A percentile compares a stretch with the other conserved stretches of the same genome.
Evolutionary conservation across 1,140 invertebrate genomes (phyloP).

Genomic region (Uloborus diversus): DNA sequence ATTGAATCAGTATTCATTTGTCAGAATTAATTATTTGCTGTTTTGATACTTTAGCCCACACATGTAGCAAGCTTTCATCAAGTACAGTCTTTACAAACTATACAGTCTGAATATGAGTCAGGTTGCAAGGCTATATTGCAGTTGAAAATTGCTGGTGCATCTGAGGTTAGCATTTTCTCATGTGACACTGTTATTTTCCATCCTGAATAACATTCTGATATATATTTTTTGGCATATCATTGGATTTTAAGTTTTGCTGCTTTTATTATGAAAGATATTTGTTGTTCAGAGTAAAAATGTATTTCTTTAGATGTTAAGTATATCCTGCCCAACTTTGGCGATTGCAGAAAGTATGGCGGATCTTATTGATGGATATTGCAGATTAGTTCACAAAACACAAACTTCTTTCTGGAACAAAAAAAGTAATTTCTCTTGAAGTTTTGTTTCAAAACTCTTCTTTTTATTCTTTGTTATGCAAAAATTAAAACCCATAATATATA

Average conservation of each 20-base stretch:
- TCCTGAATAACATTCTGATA: not conserved
- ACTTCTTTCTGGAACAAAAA: constrained; percentile 87
- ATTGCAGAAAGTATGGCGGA: constrained; percentile 93
- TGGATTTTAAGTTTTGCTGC: not conserved
- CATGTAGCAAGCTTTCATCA: constrained; percentile 83
- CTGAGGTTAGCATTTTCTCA: constrained; percentile 67
- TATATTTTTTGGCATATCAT: not conserved
- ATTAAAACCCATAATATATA: no score
- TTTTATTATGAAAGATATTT: not conserved
- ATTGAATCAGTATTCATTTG: not conserved
- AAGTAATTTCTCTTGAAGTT: no score
- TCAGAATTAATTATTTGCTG: not conserved
- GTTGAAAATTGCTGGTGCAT: constrained; percentile 80
- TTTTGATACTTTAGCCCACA: constrained; percentile 71
- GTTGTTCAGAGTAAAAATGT: no score
- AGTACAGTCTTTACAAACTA: constrained; percentile 80
- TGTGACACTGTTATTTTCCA: not conserved
- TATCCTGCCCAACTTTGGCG: constrained; percentile 86
- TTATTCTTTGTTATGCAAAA: no score
- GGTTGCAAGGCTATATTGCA: constrained; percentile 84
- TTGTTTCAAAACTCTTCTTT: no score
- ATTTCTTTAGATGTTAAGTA: constrained; percentile 78
- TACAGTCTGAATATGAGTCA: constrained; percentile 78
- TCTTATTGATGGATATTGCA: constrained; percentile 95
- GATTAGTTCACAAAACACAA: constrained; percentile 79